Base-by-base conservation (phyloP, 2,797 vertebrate species). In the Diplodus puntazzo region DNA sequence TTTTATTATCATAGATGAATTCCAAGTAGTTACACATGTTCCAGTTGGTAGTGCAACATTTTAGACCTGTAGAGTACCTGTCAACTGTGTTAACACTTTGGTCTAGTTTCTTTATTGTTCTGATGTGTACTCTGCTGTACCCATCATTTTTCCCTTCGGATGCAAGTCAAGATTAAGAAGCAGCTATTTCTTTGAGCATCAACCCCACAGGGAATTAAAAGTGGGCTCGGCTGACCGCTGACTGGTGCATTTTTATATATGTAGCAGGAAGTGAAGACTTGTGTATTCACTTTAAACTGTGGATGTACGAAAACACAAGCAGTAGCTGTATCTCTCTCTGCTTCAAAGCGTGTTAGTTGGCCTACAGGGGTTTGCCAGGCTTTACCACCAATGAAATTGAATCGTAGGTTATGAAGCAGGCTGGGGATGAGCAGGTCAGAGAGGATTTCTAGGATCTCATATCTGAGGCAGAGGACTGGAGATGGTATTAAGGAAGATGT, bases 151-250 rank as follows among this genome's bases (percentile, higher is more conserved):
- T 39, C 34, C 34, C 34, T 39, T 39, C 34, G 34, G 34, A 39
- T 39, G 8, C 34, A 8, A 39, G 34, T 39, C 34, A 9, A 39
- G 34, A 39, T 69, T 58, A 85, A 81, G 62, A 78, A 75, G 66
- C 70, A 18, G 67, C 71, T 74, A 74, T 79, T 80, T 77, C 54
- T 57, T 61, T 53, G 20, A 79, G 76, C 43, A 69, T 74, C 61
- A 72, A 5, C 3, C 27, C 70, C 25, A 55, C 25, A 11, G 77
- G 46, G 59, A 80, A 20, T 83, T 79, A 53, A 68, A 54, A 46
- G 27, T 62, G 50, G 42, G 39, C 60, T 74, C 9, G 14, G 52
- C 67, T 69, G 21, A 69, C 67, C n/a, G 9, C 57, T 69, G 14
- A 71, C 50, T 53, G 27, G 17, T 69, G 71, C 69, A 43, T 82